Conservation (phyloP, 2,797 vertebrate species). For the Coluber constrictor region DNA sequence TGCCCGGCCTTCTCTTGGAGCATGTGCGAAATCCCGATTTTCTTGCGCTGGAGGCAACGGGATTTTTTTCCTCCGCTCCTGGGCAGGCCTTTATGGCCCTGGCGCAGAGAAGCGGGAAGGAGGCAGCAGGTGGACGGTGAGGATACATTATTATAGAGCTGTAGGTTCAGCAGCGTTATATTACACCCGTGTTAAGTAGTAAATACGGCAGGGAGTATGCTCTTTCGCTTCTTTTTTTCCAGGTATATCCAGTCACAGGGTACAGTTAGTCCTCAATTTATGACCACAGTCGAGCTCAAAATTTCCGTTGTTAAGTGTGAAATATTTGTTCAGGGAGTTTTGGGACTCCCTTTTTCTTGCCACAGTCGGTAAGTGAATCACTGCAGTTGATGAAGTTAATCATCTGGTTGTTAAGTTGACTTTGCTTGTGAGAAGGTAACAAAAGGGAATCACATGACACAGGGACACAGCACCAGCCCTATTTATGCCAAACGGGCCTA, state of each 20-base stretch:
- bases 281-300: too few species aligned
- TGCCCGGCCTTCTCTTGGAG: slow-evolving; percentile 55
- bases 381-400: too few species aligned
- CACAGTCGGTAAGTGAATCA: too few species aligned
- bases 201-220: not conserved
- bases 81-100: not conserved
- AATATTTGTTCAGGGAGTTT: too few species aligned
- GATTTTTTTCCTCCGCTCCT: not conserved
- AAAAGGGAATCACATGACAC: too few species aligned
- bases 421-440: too few species aligned
- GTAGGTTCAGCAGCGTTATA: not conserved
- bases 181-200: not conserved
- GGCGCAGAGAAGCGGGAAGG: not conserved
- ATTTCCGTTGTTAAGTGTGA: not conserved
- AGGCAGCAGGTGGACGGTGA: not conserved
- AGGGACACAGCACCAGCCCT: too few species aligned
- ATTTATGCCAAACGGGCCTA: too few species aligned
- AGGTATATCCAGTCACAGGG: not conserved
- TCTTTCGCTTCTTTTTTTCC: not conserved
- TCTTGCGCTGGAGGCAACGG: not conserved
- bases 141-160: not conserved
- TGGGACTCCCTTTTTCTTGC: too few species aligned
- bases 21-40: slow-evolving; percentile 47
- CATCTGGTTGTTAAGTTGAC: too few species aligned
- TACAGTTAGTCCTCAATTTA: too few species aligned